Base-by-base conservation (phyloP, 1,140 invertebrate species). In the Neotoxoptera formosana region DNA sequence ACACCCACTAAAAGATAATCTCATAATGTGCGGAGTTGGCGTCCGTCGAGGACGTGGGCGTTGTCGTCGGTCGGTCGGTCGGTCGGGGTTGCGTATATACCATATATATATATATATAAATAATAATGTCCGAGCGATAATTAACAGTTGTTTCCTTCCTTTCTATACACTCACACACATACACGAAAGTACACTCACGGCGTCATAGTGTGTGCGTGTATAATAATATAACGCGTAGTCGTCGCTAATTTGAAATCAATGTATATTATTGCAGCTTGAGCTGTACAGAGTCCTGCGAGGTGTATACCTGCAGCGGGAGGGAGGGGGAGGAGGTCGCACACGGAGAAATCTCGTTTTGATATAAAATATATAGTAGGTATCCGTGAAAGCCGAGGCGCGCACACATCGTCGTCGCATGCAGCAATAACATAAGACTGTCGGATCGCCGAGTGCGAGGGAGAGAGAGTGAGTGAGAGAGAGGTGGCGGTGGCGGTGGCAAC, bases 181-280 rank as follows among this genome's bases (percentile, higher is more conserved):
- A 30, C 25, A 45, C 30, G 9, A 17, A 51, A 30, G 30, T 53
- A 88, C 17, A 88, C 47, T 51, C n/a, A 47, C 17, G 14, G 30
- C 60, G 60, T 53, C n/a, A n/a, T 67, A 23, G n/a, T 56, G 87
- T 90, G 20, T 8, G 30, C 20, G 25, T 20, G 9, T 60, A 67
- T n/a, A 76, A n/a, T 76, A 76, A 67, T 23, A 36, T 23, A 9
- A 23, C n/a, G 47, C 23, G 67, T 92, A 76, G 91, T 93, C 51
- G 91, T 86, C 34, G 81, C 91, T 93, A 93, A 93, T 93, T 93
- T 56, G 91, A 93, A 93, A 93, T 45, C 91, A 45, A 93, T 93
- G 91, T 93, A 90, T 93, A 90, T 25, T 84, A 86, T 93, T 30
- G 67, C 91, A n/a, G 6, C 91, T n/a, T n/a, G n/a, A 25, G 23